phyloP scores from a whole-genome alignment of 2,113 vertebrate genomes.

The Helogale parvula region DNA sequence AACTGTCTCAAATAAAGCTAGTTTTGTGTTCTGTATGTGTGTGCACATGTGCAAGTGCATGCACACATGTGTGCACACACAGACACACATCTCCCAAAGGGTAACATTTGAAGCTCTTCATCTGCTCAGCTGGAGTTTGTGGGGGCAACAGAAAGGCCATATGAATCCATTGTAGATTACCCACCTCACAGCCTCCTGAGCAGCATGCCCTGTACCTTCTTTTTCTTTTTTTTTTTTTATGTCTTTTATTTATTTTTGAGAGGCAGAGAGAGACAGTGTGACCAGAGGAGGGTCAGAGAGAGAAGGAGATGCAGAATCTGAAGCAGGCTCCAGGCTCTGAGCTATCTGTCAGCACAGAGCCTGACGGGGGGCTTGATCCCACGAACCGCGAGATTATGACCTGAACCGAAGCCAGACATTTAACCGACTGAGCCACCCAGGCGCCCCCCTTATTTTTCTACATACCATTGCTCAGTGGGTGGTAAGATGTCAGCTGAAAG shows the following conservation, averaged over 20 bases:
- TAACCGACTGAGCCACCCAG: no score
- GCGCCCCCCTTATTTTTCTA: constrained; percentile 26
- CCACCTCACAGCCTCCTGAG: neutral
- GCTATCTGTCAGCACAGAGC: no score
- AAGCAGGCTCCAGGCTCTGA: no score
- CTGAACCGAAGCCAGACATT: no score
- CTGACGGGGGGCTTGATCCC: no score
- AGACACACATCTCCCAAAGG: neutral
- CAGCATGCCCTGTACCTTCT: neutral
- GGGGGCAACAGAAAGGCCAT: neutral
- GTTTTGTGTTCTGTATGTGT: neutral
- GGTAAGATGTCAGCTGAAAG: neutral
- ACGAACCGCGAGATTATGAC: no score
- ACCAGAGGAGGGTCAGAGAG: no score
- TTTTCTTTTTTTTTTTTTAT: constrained; percentile 49
- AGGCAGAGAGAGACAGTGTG: no score
- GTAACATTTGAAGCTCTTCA: constrained; percentile 1
- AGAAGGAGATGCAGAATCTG: no score
- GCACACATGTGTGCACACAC: neutral
- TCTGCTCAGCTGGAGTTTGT: neutral
- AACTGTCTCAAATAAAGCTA: neutral
- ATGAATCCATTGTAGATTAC: neutral
- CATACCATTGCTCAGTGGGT: neutral
- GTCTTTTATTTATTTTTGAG: no score
- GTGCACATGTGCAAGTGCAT: fast-evolving